Evolutionary conservation across 2,797 vertebrate genomes (phyloP), one percentile per base, ranked within the genome.

Genomic region (Rhodeus uyekii): DNA sequence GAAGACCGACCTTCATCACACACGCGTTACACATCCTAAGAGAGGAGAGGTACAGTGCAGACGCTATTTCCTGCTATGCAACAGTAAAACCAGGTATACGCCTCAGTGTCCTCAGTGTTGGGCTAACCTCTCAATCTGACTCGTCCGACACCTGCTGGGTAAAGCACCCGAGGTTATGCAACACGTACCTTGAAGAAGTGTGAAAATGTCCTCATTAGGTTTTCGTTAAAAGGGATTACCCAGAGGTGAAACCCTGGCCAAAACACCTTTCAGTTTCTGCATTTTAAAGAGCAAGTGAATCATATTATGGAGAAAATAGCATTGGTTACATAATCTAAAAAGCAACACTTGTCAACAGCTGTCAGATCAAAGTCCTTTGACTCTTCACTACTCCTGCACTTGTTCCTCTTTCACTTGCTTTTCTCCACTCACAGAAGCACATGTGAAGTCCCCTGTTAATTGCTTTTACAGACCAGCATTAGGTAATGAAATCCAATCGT

Each of bases 11-110:
- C 95, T 99, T 73, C 95, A 96, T 39, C 93, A 96, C 87, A 99
- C 98, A 42, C 97, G 98, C 74, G 91, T 99, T 87, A 97, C 97
- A 0, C 97, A 99, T 86, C 95, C 98, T 0, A 96, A 95, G 87
- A 93, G 96, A 91, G 97, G 97, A 94, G 97, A 99, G 97, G 98
- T 99, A 93, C 39, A 9, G 29, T 29, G 18, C 50, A 76, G 32
- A 38, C 29, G 14, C 0, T 2, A 27, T 9, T 42, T 12, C 36
- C 19, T 24, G 46, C 32, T n/a, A 1, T 50, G 8, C 14, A 38
- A 24, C 16, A 48, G 68, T 32, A 48, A 10, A 29, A 29, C 8
- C 42, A 32, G 8, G 68, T 22, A 0, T 68, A 38, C 1, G 5
- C 39, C 44, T 69, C 5, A 50, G 8, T 46, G 24, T 27, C 16